Evolutionary conservation across 2,113 vertebrate genomes (phyloP).

Genomic region (Antechinus stuartii): DNA sequence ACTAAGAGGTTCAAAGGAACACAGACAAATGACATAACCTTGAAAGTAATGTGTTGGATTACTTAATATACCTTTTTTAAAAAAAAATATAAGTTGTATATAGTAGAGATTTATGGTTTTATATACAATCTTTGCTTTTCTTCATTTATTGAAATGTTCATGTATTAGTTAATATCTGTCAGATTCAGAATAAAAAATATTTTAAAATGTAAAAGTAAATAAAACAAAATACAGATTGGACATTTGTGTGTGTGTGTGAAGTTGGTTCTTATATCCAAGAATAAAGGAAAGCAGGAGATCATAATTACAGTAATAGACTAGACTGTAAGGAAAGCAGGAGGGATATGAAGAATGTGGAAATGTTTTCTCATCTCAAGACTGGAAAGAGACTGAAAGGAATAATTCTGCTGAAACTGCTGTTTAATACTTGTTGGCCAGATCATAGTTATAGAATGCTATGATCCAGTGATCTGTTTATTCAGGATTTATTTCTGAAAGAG

Average conservation of each 20-base stretch:
- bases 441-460: background rate
- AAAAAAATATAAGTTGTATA: background rate
- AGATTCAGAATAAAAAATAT: background rate
- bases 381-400: background rate
- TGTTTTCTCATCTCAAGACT: background rate
- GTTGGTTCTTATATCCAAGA: background rate
- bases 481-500: background rate
- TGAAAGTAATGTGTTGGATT: too few species aligned
- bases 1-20: background rate
- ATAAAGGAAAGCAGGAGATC: background rate
- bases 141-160: background rate
- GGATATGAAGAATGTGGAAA: background rate
- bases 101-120: background rate
- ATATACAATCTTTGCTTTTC: background rate
- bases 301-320: background rate
- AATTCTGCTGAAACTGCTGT: background rate
- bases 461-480: rapidly evolving
- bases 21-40: background rate
- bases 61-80: too few species aligned
- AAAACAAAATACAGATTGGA: background rate
- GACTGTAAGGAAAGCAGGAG: background rate
- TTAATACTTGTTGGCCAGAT: rapidly evolving
- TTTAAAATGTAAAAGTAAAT: background rate
- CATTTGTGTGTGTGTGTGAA: background rate
- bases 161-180: background rate